Evolutionary conservation across 2,888 invertebrate genomes (phyloP).

Genomic region (Melinopterus prodromus): DNA sequence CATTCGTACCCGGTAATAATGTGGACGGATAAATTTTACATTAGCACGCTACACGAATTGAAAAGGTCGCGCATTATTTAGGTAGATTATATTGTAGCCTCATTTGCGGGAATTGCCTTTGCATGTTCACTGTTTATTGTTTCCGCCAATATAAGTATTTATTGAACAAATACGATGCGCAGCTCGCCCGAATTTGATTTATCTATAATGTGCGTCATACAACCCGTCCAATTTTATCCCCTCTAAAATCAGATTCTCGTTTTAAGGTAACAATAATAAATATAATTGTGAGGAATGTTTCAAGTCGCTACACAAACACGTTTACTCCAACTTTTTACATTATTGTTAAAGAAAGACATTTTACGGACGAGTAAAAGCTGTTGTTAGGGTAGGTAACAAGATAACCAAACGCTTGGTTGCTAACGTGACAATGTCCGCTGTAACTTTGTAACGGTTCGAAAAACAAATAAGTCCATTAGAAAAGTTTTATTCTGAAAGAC

Average conservation of each 20-base stretch:
- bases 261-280: background rate
- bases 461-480: too few relatives aligned
- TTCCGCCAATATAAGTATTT: constrained; percentile 4
- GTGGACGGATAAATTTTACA: background rate
- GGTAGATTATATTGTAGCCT: background rate
- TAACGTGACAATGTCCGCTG: too few relatives aligned
- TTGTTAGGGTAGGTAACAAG: too few relatives aligned
- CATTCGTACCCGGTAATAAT: background rate
- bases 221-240: background rate
- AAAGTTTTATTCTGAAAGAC: too few relatives aligned
- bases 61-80: background rate
- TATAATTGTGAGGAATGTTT: background rate
- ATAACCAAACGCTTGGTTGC: too few relatives aligned
- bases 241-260: background rate
- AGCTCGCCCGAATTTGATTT: background rate
- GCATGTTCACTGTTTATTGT: background rate
- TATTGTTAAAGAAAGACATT: too few relatives aligned
- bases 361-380: too few relatives aligned
- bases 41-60: background rate
- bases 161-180: background rate
- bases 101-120: background rate
- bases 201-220: background rate
- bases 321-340: too few relatives aligned
- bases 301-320: too few relatives aligned
- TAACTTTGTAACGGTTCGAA: too few relatives aligned